Base-by-base conservation (phyloP, 64 coral and sea anemone genomes). In the Hydrozoanthus tunicans region DNA sequence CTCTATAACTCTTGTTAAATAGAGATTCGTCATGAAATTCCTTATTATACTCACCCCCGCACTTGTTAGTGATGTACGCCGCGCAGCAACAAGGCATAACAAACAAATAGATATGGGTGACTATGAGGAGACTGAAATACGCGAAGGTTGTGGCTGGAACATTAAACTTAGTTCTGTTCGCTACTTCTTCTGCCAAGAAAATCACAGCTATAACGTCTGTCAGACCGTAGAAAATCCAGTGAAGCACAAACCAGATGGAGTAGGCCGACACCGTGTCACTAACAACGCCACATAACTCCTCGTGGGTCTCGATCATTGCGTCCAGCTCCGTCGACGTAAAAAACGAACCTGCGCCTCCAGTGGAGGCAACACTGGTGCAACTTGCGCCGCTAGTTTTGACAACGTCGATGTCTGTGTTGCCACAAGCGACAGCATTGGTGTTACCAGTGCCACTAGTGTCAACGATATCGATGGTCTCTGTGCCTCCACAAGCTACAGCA, bases 51-150 rank as follows among this genome's bases (percentile, higher is more conserved):
- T 14, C 79, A 93, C 92, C 92, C 60, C 86, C 92, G 54, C 92
- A 93, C 2, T 64, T 74, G 67, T 90, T 89, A 43, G 92, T 93
- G 55, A 93, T 93, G 55, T 90, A 93, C 0, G 92, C 92, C 4
- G 92, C 92, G 76, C 92, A 93, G 32, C 85, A 93, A 60, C 92
- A 93, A 13, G 92, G 92, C 26, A 93, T 85, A 64, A 93, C 23
- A 69, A 93, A 93, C 77, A 93, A 24, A 51, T 89, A 90, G 10
- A 93, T 25, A 17, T 90, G 77, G 4, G 78, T 93, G 0, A 73
- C 66, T 2, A 82, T 74, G 15, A 90, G 70, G 14, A 89, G 57
- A 11, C 65, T 82, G 26, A 81, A 62, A 12, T 75, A 93, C 6
- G 51, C 86, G 70, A 93, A 88, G 24, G 20, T 43, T 74, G 60